Conservation (phyloP, 1,140 invertebrate genomes). For the Nixonia krombeini region DNA sequence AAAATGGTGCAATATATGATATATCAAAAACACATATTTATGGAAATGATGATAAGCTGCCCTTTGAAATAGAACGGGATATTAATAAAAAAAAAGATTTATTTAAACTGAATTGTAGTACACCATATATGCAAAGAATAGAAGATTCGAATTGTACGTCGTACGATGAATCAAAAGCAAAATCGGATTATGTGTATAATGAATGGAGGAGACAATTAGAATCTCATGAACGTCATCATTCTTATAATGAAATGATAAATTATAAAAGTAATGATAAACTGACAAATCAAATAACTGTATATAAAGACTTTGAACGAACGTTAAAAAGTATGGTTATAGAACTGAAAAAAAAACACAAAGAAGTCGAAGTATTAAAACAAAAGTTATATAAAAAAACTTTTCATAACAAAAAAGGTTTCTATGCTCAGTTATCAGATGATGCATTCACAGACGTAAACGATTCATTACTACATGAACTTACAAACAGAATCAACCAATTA, state of each 20-base stretch:
- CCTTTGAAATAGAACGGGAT: not conserved
- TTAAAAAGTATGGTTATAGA: slow-evolving; percentile 35
- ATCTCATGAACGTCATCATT: no score
- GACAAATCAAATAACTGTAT: slow-evolving; percentile 52
- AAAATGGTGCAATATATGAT: no score
- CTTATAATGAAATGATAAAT: slow-evolving; percentile 56
- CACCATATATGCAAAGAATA: no score
- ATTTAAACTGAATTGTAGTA: no score
- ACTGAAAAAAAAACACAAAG: slow-evolving; percentile 37
- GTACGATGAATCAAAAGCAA: slow-evolving; percentile 41
- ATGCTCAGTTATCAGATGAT: slow-evolving; percentile 19
- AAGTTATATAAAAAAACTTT: slow-evolving; percentile 28
- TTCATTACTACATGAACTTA: slow-evolving; percentile 49
- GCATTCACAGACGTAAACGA: slow-evolving; percentile 20
- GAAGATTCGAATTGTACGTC: no score
- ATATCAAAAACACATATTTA: no score
- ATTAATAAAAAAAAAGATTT: no score
- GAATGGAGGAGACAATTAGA: no score
- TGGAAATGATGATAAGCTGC: no score
- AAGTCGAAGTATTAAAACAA: slow-evolving; percentile 37
- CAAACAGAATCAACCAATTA: slow-evolving; percentile 49
- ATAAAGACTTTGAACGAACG: slow-evolving; percentile 52
- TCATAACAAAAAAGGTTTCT: slow-evolving; percentile 16
- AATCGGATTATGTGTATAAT: no score
- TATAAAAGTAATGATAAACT: slow-evolving; percentile 55